phyloP scores from a whole-genome alignment of 2,888 invertebrate genomes.

The Drosophila lacicola region DNA sequence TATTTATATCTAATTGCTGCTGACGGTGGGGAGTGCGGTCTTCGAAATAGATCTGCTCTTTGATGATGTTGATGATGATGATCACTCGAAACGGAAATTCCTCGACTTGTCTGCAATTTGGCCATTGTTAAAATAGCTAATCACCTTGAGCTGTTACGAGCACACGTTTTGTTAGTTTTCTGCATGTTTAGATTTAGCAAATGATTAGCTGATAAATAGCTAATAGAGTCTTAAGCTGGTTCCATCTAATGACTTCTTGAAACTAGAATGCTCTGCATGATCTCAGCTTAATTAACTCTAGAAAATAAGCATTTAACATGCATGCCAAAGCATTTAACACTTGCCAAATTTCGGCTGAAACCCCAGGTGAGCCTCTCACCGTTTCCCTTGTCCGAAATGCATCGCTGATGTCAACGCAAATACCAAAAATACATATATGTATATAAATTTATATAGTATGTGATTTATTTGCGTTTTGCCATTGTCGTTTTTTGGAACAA shows the following conservation, averaged over 20 bases:
- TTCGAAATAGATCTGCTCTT: constrained; percentile 32
- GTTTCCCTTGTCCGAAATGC: constrained; percentile 18
- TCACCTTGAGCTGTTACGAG: constrained; percentile 47
- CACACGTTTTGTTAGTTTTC: constrained; percentile 32
- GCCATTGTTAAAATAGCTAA: constrained; percentile 40
- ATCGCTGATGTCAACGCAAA: constrained; percentile 69
- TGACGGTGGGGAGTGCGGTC: neutral
- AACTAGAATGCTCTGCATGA: constrained; percentile 26
- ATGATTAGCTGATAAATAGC: constrained; percentile 27
- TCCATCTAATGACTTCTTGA: constrained; percentile 7
- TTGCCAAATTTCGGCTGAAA: constrained; percentile 30
- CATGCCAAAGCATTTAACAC: constrained; percentile 51
- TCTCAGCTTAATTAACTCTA: constrained; percentile 33
- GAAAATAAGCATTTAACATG: constrained; percentile 13
- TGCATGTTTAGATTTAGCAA: constrained; percentile 18
- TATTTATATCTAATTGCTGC: constrained; percentile 39
- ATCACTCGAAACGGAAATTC: constrained; percentile 61
- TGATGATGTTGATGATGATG: constrained; percentile 38
- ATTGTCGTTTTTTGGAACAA: constrained; percentile 29
- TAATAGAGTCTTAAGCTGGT: constrained; percentile 18
- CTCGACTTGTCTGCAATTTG: constrained; percentile 33
- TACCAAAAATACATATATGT: constrained; percentile 33
- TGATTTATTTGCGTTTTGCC: constrained; percentile 28
- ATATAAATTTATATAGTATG: constrained; percentile 7
- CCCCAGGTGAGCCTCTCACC: constrained; percentile 12